Evolutionary conservation across 2,888 invertebrate species (phyloP).

Genomic region (Cephus pulcher): DNA sequence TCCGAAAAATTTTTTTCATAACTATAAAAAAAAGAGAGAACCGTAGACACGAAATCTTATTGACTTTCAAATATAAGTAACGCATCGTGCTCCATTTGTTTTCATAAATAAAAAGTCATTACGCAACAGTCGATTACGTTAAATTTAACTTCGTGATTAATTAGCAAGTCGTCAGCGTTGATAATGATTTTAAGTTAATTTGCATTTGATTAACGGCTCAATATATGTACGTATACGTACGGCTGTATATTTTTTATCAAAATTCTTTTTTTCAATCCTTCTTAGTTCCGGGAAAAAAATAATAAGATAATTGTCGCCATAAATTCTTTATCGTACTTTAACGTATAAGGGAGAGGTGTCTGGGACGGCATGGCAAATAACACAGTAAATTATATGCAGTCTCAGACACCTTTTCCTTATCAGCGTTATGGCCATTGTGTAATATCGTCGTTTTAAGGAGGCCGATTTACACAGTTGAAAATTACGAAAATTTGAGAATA

Average conservation of each 20-base stretch:
- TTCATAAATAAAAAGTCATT: neutral
- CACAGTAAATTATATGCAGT: too few relatives aligned
- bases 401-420: neutral
- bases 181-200: neutral
- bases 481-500: neutral
- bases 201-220: neutral
- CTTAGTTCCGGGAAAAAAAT: neutral
- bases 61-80: neutral
- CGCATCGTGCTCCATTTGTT: neutral
- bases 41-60: neutral
- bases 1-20: neutral
- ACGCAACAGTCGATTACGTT: neutral
- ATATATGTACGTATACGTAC: neutral
- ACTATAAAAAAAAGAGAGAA: neutral
- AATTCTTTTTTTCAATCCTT: neutral
- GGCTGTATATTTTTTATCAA: neutral
- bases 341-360: neutral
- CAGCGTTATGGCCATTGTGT: neutral
- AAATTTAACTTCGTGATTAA: neutral
- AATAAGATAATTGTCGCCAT: neutral
- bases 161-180: neutral
- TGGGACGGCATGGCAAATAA: too few relatives aligned
- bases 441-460: neutral
- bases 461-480: neutral
- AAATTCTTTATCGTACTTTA: neutral